Evolutionary conservation across 2,888 invertebrate species (phyloP), one percentile per base, ranked within the genome.

Genomic region (Drosophila pseudotakahashii): DNA sequence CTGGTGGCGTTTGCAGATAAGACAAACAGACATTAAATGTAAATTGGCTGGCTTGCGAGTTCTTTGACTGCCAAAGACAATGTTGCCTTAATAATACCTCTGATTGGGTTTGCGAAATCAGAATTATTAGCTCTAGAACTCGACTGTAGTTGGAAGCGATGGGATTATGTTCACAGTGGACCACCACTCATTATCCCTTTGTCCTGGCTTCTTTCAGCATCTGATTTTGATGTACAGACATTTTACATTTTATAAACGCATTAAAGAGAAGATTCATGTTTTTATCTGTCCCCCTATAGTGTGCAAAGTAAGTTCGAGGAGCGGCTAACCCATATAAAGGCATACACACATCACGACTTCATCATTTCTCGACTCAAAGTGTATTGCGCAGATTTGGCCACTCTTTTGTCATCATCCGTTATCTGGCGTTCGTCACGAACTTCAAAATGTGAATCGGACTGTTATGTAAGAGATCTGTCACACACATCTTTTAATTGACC

Each of bases 11-110:
- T 53, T 13, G 53, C n/a, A 36, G 37, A 7, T 0, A 39, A 39
- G 45, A 39, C 55, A 66, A 61, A 59, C 74, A 70, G 71, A 86
- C 74, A 86, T 76, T 84, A 84, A 87, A 84, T 87, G 84, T 76
- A 81, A 78, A 76, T 53, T 73, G 62, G 57, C 42, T 44, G 19
- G 30, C 57, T 19, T 30, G 11, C 16, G 10, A n/a, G 58, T 26
- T 54, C 16, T 58, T 16, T 58, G 54, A 44, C 50, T 48, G 57
- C 63, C 3, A 53, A 13, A 53, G 57, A 64, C 69, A 52, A 52
- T 72, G 81, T 74, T 84, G 81, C 83, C 70, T 78, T 80, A 83
- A 83, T 73, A 80, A 80, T 83, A 74, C 74, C 74, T 76, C 81
- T 71, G 74, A 86, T 75, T 78, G 61, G 58, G 39, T 76, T 57